These are phyloP conservation scores for Festucalex cinctus DNA, from an alignment of 2,113 vertebrate genomes.

Conservation along the genomic window DNA sequence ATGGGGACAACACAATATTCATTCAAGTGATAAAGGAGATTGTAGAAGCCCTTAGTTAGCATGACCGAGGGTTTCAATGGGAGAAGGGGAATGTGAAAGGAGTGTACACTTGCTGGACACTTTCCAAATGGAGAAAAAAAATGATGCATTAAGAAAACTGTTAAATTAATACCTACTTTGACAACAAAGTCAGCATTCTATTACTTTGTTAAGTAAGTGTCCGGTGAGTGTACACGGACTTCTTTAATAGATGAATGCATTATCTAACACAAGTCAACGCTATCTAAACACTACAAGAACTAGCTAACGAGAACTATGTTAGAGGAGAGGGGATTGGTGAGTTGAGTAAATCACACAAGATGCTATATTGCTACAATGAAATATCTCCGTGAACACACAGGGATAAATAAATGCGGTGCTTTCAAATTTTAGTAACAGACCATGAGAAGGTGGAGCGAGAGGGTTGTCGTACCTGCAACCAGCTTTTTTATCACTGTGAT, in stretches of 20 bases:
- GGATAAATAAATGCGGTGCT: constrained; percentile 1
- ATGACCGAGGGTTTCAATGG: constrained; percentile 21
- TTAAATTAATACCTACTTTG: too few species aligned
- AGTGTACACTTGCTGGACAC: not conserved
- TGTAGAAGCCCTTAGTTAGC: constrained; percentile 12
- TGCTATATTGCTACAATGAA: not conserved
- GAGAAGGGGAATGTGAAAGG: constrained; percentile 1
- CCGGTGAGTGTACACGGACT: not conserved
- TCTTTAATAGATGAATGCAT: not conserved
- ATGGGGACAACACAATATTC: not conserved
- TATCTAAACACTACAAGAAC: constrained; percentile 1
- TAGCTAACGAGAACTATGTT: constrained; percentile 29
- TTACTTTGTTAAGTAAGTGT: not conserved
- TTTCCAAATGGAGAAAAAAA: not conserved
- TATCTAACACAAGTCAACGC: not conserved
- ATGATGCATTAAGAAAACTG: too few species aligned
- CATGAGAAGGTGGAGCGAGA: constrained; percentile 35
- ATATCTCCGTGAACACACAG: not conserved
- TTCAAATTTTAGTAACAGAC: constrained; percentile 17
- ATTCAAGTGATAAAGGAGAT: not conserved
- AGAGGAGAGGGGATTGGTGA: constrained; percentile 11
- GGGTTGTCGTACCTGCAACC: constrained; percentile 67
- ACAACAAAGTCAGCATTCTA: not conserved
- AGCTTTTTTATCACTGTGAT: constrained; percentile 74
- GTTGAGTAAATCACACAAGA: not conserved